phyloP scores from a whole-genome alignment of 2,113 vertebrate species.

The Uropsilus gracilis region DNA sequence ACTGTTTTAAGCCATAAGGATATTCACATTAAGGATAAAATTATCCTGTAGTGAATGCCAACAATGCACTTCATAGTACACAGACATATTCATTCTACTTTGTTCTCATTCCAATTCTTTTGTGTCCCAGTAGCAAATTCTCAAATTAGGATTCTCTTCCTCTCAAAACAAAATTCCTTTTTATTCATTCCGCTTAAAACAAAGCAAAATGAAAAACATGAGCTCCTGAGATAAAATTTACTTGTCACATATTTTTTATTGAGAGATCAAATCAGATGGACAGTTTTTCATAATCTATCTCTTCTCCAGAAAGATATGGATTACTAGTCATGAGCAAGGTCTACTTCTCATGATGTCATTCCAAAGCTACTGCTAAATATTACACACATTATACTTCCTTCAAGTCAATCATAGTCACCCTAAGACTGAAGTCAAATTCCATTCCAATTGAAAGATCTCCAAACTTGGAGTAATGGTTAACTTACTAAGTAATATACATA shows the following conservation, averaged over 20 bases:
- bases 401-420: slow-evolving; percentile 72
- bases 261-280: slow-evolving; percentile 49
- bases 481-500: slow-evolving; percentile 62
- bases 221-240: slow-evolving; percentile 18
- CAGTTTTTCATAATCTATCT: slow-evolving; percentile 24
- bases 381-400: slow-evolving; percentile 60
- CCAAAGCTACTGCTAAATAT: slow-evolving; percentile 66
- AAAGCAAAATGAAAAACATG: slow-evolving; percentile 56
- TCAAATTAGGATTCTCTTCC: slow-evolving; percentile 39
- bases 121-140: slow-evolving; percentile 32
- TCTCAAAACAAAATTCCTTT: slow-evolving; percentile 53
- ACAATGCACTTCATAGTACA: slow-evolving; percentile 43
- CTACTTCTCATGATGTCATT: slow-evolving; percentile 70
- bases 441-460: slow-evolving; percentile 55
- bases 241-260: neutral
- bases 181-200: too few species aligned
- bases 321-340: slow-evolving; percentile 1
- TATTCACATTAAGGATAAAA: slow-evolving; percentile 70
- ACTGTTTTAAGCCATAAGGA: slow-evolving; percentile 59
- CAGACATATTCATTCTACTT: slow-evolving; percentile 19
- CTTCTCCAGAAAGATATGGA: slow-evolving; percentile 57
- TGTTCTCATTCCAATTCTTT: slow-evolving; percentile 27
- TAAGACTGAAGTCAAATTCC: slow-evolving; percentile 73
- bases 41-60: slow-evolving; percentile 59
- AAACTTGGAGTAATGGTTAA: slow-evolving; percentile 57